phyloP scores from a whole-genome alignment of 2,797 vertebrate genomes.

The Myoxocephalus aenaeus region DNA sequence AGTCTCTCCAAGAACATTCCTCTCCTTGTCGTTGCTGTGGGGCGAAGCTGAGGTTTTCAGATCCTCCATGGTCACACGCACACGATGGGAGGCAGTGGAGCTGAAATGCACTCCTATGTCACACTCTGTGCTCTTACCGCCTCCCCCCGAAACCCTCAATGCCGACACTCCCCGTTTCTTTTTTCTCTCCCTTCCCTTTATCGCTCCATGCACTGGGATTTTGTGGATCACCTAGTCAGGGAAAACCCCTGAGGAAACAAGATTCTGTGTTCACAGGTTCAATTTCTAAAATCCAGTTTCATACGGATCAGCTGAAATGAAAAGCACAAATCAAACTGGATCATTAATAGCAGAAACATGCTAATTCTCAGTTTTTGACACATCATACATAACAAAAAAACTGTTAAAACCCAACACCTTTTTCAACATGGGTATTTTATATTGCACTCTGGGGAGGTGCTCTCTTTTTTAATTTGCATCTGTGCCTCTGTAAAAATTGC shows the following conservation, averaged over 20 bases:
- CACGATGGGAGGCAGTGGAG: constrained; percentile 72
- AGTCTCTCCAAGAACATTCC: constrained; percentile 75
- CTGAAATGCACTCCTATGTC: constrained; percentile 76
- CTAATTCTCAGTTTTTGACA: constrained; percentile 42
- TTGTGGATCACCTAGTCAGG: constrained; percentile 72
- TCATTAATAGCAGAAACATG: constrained; percentile 50
- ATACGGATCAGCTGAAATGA: constrained; percentile 49
- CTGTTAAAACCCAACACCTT: background rate
- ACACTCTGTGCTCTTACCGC: constrained; percentile 38
- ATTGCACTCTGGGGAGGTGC: constrained; percentile 37
- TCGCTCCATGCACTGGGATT: constrained; percentile 67
- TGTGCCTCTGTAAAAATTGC: constrained; percentile 32
- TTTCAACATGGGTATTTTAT: constrained; percentile 18
- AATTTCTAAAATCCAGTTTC: constrained; percentile 63
- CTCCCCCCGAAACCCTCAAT: background rate
- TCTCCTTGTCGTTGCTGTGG: constrained; percentile 72
- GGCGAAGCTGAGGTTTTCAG: constrained; percentile 75
- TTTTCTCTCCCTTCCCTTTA: constrained; percentile 52
- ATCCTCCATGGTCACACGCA: constrained; percentile 73
- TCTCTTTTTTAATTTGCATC: constrained; percentile 40
- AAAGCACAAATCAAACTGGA: constrained; percentile 55
- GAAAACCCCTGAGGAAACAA: constrained; percentile 54
- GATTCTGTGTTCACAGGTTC: constrained; percentile 57
- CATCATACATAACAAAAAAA: constrained; percentile 17
- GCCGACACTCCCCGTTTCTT: constrained; percentile 28